Evolutionary conservation across 2,888 invertebrate species (phyloP), one percentile per base, ranked within the genome.

Genomic region (Julus scanicus): DNA sequence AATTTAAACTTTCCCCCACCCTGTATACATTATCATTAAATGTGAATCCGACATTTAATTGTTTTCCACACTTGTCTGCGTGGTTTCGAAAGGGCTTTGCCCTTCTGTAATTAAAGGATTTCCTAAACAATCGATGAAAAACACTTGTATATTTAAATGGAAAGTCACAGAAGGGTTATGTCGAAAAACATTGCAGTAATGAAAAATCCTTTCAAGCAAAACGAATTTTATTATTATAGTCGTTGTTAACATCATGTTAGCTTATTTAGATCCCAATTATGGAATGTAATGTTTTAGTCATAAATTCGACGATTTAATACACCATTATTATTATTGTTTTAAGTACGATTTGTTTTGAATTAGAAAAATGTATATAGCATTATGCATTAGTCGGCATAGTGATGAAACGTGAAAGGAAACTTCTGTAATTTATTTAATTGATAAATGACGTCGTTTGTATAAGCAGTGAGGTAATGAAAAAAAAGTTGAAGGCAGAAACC

Each of bases 31-130:
- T 15, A 15, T 4, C 80, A 37, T 39, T 3, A 37, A 80, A 29
- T 29, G 80, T 13, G 80, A 80, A 37, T 80, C 37, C 13, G 11
- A 3, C 80, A 80, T 37, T 80, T 80, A 80, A 80, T 80, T 9
- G 80, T 80, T 80, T 80, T 80, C 37, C 80, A 37, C 80, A 80
- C 80, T 15, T 37, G 80, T 80, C 80, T 39, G 37, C 37, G 80
- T 80, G 80, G 80, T 39, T 37, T 80, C 80, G 15, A 80, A 80
- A 80, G 80, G 80, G 80, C 80, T 80, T 80, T 80, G 80, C 80
- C 37, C 80, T 29, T 80, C 80, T 11, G 37, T 37, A 80, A 80
- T 80, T 80, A 80, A 80, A 80, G 17, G 80, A 29, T 37, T 80
- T 37, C 15, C 37, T 4, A 37, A 80, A 80, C 80, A 2, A 15